Evolutionary conservation across 2,797 vertebrate species (phyloP).

Genomic region (Spinus olivaceus): DNA sequence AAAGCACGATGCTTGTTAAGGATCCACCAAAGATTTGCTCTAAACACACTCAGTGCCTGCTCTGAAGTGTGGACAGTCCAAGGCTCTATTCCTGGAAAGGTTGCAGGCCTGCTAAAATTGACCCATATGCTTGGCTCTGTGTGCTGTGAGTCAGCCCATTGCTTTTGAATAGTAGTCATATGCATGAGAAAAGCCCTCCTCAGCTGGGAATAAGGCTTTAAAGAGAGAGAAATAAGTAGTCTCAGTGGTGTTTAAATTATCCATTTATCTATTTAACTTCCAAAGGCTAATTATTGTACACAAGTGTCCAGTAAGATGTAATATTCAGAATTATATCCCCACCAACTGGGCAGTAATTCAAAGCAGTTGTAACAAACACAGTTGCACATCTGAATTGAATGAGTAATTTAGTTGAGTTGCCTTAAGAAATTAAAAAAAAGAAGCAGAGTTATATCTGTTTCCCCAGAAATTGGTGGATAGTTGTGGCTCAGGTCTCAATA

Average conservation of each 20-base stretch:
- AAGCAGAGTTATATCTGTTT: not conserved
- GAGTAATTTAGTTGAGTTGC: not conserved
- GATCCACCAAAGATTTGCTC: not conserved
- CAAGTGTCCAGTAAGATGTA: not conserved
- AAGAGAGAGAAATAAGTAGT: conserved; percentile 12
- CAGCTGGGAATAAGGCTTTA: not conserved
- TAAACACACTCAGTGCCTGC: not conserved
- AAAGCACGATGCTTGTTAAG: not conserved
- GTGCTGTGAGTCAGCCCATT: not conserved
- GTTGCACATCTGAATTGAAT: not conserved
- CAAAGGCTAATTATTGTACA: not conserved
- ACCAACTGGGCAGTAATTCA: not conserved
- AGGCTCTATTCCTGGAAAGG: not conserved
- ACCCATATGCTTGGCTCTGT: not conserved
- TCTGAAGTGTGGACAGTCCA: not conserved
- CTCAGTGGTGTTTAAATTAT: not conserved
- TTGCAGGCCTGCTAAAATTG: not conserved
- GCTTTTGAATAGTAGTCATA: not conserved
- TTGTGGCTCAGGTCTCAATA: not conserved
- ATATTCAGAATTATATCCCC: not conserved
- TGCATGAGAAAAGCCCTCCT: conserved; percentile 34
- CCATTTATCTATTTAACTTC: not conserved
- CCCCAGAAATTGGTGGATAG: not conserved
- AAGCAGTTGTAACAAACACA: not conserved
- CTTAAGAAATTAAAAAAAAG: not conserved